Percentiles rank a stretch among this genome's conserved stretches.
Conservation (phyloP, 1,140 invertebrate genomes). For the Lepidotrigona ventralis region DNA sequence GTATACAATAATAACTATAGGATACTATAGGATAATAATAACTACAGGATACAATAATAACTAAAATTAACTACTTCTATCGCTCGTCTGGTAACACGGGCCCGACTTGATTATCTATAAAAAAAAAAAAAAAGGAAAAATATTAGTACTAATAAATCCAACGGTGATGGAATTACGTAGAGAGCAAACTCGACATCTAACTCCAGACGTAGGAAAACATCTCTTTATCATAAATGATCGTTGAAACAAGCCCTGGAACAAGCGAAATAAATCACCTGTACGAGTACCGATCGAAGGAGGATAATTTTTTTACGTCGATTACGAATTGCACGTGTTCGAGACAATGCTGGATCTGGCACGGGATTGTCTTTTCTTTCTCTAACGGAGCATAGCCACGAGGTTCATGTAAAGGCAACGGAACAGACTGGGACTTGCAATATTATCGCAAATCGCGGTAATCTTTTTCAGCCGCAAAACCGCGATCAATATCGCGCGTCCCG, state of each 20-base stretch:
- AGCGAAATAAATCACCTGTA: not conserved
- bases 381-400: not conserved
- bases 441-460: slow-evolving; percentile 60
- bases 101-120: no score
- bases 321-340: not conserved
- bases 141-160: not conserved
- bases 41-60: not conserved
- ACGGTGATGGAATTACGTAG: fast-evolving
- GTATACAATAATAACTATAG: not conserved
- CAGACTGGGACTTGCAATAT: slow-evolving; percentile 33
- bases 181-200: not conserved
- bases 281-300: not conserved
- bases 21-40: not conserved
- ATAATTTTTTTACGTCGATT: not conserved
- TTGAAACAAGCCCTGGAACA: not conserved
- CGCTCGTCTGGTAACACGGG: not conserved
- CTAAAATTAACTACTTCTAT: not conserved
- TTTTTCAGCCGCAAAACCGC: slow-evolving; percentile 60
- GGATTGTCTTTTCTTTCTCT: not conserved
- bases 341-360: not conserved
- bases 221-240: not conserved
- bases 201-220: fast-evolving
- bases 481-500: slow-evolving; percentile 61
- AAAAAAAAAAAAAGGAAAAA: no score
- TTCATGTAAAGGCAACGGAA: not conserved